Base-by-base conservation (phyloP, 1,140 invertebrate species). In the Hypsibius dujardini region DNA sequence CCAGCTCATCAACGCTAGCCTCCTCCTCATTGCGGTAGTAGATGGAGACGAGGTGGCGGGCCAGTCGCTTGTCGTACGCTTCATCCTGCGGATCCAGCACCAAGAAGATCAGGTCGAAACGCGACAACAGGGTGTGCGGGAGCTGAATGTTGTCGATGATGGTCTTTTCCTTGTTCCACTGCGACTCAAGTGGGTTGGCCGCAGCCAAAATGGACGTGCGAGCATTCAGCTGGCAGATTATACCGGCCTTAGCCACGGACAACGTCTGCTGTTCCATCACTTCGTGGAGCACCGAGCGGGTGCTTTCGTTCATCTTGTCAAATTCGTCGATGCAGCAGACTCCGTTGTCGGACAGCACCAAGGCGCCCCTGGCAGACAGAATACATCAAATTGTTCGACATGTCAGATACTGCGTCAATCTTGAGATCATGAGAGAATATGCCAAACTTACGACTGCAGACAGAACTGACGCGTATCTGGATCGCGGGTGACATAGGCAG, bases 251-350 rank as follows among this genome's bases (percentile, higher is more conserved):
- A 0, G 96, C 95, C 77, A 99, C 98, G 47, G 93, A 98, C 2
- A 99, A 80, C 0, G 96, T 99, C 80, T 99, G 96, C 77, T 99
- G 96, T 80, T 99, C 95, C 81, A 82, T 84, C 75, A 90, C 94
- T 84, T 97, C 93, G 80, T 98, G 93, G 1, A 98, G 81, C n/a
- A 97, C 87, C 77, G 92, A 95, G 73, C 93, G 84, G 0, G 95
- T 97, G 1, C 90, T 90, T 75, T 99, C 95, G 78, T 88, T 93
- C 96, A 99, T 99, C 82, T 99, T 99, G 80, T 99, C 95, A 80
- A 99, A 99, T 80, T 99, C 96, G 80, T 98, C 96, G 76, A 99
- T 98, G 76, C 95, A 98, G 80, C 96, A 99, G 71, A 99, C 90
- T 50, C 96, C 96, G 80, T 98, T 98, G 79, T 99, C 96, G 70